Conservation (phyloP, 2,113 vertebrate genomes). For the Zosterops japonicus region DNA sequence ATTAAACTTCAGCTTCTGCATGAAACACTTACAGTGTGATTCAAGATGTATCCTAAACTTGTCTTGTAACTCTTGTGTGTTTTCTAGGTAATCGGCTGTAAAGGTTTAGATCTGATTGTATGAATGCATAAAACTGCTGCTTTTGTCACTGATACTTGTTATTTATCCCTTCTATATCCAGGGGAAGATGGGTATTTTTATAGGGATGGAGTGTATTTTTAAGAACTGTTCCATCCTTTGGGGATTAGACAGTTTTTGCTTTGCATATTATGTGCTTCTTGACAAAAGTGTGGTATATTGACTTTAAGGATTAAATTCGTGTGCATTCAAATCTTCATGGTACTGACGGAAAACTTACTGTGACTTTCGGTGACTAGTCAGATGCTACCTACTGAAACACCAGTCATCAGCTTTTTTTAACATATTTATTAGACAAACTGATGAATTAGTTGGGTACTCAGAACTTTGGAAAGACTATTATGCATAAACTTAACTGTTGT, state of each 20-base stretch:
- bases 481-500: conserved; percentile 35
- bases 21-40: conserved; percentile 59
- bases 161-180: conserved; percentile 34
- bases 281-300: conserved; percentile 57
- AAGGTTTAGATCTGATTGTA: conserved; percentile 59
- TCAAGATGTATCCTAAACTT: conserved; percentile 57
- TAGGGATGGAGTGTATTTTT: conserved; percentile 55
- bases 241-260: conserved; percentile 51
- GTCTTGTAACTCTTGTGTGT: conserved; percentile 55
- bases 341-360: conserved; percentile 62
- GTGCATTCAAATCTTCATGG: conserved; percentile 56
- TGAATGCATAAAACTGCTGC: conserved; percentile 68
- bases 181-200: conserved; percentile 13
- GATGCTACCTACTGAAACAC: conserved; percentile 58
- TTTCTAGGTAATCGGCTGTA: conserved; percentile 53
- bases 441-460: conserved; percentile 27
- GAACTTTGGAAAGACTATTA: conserved; percentile 31
- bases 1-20: conserved; percentile 67
- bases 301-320: conserved; percentile 41
- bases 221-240: conserved; percentile 51
- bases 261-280: conserved; percentile 56
- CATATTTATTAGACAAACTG: conserved; percentile 58
- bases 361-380: conserved; percentile 54
- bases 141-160: conserved; percentile 45
- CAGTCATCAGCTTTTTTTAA: conserved; percentile 37